Evolutionary conservation across 2,888 invertebrate genomes (phyloP), one percentile per base, ranked within the genome.

Genomic region (Rhingia campestris): DNA sequence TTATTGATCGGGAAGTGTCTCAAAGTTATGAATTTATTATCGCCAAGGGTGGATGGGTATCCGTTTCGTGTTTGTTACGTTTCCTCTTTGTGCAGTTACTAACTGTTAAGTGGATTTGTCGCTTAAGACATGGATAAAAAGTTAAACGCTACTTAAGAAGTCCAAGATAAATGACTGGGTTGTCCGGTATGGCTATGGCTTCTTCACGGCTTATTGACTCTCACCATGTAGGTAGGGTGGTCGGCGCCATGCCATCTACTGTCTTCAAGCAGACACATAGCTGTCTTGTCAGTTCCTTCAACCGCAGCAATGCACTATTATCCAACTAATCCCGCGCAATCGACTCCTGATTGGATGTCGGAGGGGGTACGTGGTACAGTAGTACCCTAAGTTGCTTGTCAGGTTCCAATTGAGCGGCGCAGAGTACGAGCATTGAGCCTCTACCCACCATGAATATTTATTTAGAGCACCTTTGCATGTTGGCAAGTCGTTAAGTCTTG

Each of bases 401-500:
- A 6, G n/a, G 37, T 61, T 51, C 51, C 47, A 43, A 39, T 72
- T 51, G 54, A n/a, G 37, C 33, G 12, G 45, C n/a, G 22, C 30
- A 32, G 12, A 35, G 30, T 58, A 51, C 39, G 22, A 30, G 14
- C 12, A 41, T 59, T 51, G 43, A 30, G 43, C 4, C 32, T 51
- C 35, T 53, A 45, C 43, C 43, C 59, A 47, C 51, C 63, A 74
- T 74, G 56, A 82, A 84, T 84, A 80, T 74, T 80, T 79, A 80
- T 84, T 80, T 75, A 77, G 87, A 87, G 86, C 86, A 84, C 84
- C 87, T 87, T 90, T 89, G 90, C 90, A 89, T 90, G 89, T 88
- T 88, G 87, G 86, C 86, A 86, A 88, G 87, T 88, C 89, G 89
- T 90, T 90, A 89, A 88, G 87, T 88, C 86, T 88, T 87, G 87